These are phyloP conservation scores for Gallinago paraguaiae DNA, from an alignment of 2,113 vertebrate species.

Conservation along the genomic window DNA sequence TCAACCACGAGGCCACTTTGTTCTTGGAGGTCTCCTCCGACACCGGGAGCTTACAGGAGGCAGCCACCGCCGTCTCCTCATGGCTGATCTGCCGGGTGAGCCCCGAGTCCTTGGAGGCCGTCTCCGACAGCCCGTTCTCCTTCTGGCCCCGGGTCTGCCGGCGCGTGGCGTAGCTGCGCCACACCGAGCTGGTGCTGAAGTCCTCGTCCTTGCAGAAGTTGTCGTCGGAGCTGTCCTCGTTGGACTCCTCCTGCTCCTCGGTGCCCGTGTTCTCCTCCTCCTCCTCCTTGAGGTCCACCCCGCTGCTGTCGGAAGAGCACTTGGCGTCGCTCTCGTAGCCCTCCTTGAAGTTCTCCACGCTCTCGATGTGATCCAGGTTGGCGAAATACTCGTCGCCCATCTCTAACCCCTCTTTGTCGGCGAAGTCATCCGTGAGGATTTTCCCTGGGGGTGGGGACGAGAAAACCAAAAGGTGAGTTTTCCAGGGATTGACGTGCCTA, in stretches of 20 bases:
- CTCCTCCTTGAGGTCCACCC: slow-evolving; percentile 86
- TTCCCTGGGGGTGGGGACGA: slow-evolving; percentile 77
- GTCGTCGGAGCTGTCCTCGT: slow-evolving; percentile 94
- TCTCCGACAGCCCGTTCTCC: slow-evolving; percentile 79
- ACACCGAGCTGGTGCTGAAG: slow-evolving; percentile 87
- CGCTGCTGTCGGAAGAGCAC: slow-evolving; percentile 94
- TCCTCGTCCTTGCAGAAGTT: slow-evolving; percentile 93
- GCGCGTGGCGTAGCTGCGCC: slow-evolving; percentile 95
- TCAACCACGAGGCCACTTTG: slow-evolving; percentile 96
- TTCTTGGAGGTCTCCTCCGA: slow-evolving; percentile 91
- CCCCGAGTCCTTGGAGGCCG: slow-evolving; percentile 83
- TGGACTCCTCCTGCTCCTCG: slow-evolving; percentile 90
- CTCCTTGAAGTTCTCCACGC: slow-evolving; percentile 98
- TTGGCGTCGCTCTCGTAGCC: slow-evolving; percentile 96
- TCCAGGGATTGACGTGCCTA: not conserved
- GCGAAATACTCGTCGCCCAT: slow-evolving; percentile 98
- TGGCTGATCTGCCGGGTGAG: slow-evolving; percentile 43
- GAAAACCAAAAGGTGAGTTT: fast-evolving
- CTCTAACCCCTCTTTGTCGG: slow-evolving; percentile 95
- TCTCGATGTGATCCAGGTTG: slow-evolving; percentile 97
- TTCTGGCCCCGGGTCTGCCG: slow-evolving; percentile 91
- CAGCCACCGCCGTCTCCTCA: not conserved
- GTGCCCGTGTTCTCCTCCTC: slow-evolving; percentile 86
- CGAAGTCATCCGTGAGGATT: slow-evolving; percentile 96
- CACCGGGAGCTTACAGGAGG: slow-evolving; percentile 80